phyloP scores from a whole-genome alignment of 2,888 invertebrate genomes.

The Phaonia tiefii region DNA sequence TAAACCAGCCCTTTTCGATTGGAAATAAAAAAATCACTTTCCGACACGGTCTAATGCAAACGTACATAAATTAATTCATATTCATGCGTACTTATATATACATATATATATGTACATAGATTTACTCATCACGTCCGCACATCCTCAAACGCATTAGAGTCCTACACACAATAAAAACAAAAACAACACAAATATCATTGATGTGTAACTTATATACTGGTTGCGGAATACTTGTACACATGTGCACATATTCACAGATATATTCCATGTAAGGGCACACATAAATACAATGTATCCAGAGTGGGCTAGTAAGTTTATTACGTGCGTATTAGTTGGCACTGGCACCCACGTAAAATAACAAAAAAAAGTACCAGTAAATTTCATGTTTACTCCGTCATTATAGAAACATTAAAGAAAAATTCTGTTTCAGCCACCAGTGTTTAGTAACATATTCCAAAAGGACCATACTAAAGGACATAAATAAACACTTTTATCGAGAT shows the following conservation, averaged over 20 bases:
- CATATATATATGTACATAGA: conserved; percentile 43
- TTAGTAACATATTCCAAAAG: background rate
- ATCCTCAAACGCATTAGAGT: conserved; percentile 68
- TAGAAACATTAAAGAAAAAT: conserved; percentile 6
- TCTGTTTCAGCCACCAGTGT: conserved; percentile 6
- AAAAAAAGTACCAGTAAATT: conserved; percentile 15
- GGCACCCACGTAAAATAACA: conserved; percentile 18
- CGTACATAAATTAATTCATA: no score
- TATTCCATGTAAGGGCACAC: conserved; percentile 27
- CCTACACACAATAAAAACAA: conserved; percentile 46
- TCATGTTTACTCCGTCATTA: conserved; percentile 34
- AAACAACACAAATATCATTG: conserved; percentile 57
- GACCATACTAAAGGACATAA: background rate
- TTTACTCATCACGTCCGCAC: conserved; percentile 69
- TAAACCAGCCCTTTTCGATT: no score
- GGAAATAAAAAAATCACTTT: no score
- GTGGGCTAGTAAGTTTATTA: conserved; percentile 35
- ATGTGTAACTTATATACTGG: conserved; percentile 67
- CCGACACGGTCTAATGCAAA: no score
- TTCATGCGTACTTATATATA: conserved; percentile 19
- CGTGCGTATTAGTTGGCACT: conserved; percentile 20
- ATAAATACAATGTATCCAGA: conserved; percentile 12
- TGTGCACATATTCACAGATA: conserved; percentile 14
- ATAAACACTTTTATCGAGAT: conserved; percentile 8
- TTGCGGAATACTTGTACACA: conserved; percentile 42